phyloP scores from a whole-genome alignment of 2,797 vertebrate species.

The Poecilia gillii region DNA sequence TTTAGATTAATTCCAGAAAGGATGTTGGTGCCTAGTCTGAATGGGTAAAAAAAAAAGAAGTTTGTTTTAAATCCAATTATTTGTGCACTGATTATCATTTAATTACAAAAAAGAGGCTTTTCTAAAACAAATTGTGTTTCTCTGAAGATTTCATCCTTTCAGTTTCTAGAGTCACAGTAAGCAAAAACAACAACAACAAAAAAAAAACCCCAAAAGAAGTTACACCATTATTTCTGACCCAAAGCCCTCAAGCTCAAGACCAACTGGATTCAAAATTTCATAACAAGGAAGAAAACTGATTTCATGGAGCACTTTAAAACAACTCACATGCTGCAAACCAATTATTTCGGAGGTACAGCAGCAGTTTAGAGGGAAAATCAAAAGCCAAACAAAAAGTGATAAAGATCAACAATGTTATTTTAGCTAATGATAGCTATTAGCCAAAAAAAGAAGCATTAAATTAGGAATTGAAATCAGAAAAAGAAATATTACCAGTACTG shows the following conservation, averaged over 20 bases:
- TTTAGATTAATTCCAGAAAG: neutral
- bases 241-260: slow-evolving; percentile 9
- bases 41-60: neutral
- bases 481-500: neutral
- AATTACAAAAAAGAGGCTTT: neutral
- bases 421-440: neutral
- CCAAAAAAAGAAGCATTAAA: neutral
- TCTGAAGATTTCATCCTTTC: neutral
- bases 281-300: slow-evolving; percentile 24
- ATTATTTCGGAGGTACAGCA: slow-evolving; percentile 48
- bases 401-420: slow-evolving; percentile 25
- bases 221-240: slow-evolving; percentile 53
- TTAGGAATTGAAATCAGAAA: neutral
- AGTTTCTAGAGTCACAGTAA: neutral
- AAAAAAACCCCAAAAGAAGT: slow-evolving; percentile 1
- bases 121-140: neutral
- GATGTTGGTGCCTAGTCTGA: neutral
- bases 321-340: slow-evolving; percentile 28
- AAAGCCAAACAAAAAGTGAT: slow-evolving; percentile 14
- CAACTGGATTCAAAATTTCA: slow-evolving; percentile 28
- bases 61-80: neutral
- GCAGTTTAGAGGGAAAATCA: neutral
- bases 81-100: neutral
- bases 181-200: slow-evolving; percentile 1
- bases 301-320: slow-evolving; percentile 20